Evolutionary conservation across 1,140 invertebrate genomes (phyloP).

Genomic region (Megathymus violae): DNA sequence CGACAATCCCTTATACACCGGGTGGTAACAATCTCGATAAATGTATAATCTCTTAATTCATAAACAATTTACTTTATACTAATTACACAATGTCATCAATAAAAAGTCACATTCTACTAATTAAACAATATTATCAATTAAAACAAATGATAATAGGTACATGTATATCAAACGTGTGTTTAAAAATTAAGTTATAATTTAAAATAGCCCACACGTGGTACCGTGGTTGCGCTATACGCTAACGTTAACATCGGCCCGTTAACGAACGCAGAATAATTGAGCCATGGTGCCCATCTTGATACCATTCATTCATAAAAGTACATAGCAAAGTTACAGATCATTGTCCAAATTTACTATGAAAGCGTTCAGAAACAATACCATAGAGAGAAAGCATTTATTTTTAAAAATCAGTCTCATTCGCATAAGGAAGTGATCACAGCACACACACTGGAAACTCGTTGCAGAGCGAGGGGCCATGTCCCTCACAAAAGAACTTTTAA

Average conservation of each 20-base stretch:
- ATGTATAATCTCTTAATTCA: conserved; percentile 79
- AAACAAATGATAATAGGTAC: conserved; percentile 57
- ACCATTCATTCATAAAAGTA: conserved; percentile 36
- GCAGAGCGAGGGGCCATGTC: conserved; percentile 75
- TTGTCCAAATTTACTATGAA: conserved; percentile 43
- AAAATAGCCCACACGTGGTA: conserved; percentile 32
- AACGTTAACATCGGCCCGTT: conserved; percentile 17
- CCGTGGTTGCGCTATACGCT: too few species aligned
- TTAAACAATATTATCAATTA: conserved; percentile 62
- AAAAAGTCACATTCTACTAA: conserved; percentile 72
- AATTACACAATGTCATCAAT: conserved; percentile 78
- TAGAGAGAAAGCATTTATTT: conserved; percentile 72
- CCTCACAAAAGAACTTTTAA: conserved; percentile 70
- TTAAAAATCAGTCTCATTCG: conserved; percentile 83
- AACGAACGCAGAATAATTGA: conserved; percentile 26
- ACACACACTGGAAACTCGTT: conserved; percentile 83
- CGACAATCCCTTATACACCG: conserved; percentile 68
- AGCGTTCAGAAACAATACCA: conserved; percentile 67
- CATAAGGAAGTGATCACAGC: conserved; percentile 84
- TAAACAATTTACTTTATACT: conserved; percentile 77
- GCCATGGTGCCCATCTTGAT: conserved; percentile 29
- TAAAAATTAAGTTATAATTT: conserved; percentile 42
- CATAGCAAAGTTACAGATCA: conserved; percentile 35
- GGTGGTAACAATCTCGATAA: conserved; percentile 81
- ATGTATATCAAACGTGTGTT: conserved; percentile 57